Conservation (phyloP, 2,113 vertebrate genomes). For the Pachyramphus minor region DNA sequence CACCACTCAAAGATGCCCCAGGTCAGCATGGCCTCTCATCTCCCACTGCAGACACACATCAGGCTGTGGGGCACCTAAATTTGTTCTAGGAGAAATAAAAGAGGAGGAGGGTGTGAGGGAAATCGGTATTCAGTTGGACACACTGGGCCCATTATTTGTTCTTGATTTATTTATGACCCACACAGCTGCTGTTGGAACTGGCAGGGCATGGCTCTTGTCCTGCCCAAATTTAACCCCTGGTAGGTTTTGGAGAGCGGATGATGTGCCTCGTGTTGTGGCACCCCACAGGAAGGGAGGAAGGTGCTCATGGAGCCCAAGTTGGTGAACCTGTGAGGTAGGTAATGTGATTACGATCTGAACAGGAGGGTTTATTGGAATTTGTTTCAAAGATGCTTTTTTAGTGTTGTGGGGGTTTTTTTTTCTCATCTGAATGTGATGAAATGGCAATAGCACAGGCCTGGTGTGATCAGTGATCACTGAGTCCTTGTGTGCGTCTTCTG, state of each 20-base stretch:
- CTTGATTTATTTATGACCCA: not conserved
- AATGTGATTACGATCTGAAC: not conserved
- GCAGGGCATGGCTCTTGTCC: not conserved
- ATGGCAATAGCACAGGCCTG: not conserved
- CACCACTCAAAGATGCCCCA: accelerated
- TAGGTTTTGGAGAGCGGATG: not conserved
- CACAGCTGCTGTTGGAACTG: not conserved
- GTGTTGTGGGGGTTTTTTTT: no score
- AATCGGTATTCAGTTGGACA: not conserved
- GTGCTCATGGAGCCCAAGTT: not conserved
- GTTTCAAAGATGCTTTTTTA: not conserved
- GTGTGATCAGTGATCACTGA: not conserved
- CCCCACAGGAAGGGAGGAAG: not conserved
- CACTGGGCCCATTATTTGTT: not conserved
- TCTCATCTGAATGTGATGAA: not conserved
- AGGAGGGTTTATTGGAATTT: not conserved
- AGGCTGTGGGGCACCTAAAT: accelerated
- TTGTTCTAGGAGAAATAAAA: not conserved
- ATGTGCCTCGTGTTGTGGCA: not conserved
- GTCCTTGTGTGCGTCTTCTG: not conserved
- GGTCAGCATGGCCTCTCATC: not conserved
- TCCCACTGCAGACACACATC: not conserved
- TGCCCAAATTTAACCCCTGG: not conserved
- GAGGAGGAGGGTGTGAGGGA: not conserved
- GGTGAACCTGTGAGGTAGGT: conserved; percentile 43